Evolutionary conservation across 2,113 vertebrate species (phyloP).

Genomic region (Neodontobutis hainanensis): DNA sequence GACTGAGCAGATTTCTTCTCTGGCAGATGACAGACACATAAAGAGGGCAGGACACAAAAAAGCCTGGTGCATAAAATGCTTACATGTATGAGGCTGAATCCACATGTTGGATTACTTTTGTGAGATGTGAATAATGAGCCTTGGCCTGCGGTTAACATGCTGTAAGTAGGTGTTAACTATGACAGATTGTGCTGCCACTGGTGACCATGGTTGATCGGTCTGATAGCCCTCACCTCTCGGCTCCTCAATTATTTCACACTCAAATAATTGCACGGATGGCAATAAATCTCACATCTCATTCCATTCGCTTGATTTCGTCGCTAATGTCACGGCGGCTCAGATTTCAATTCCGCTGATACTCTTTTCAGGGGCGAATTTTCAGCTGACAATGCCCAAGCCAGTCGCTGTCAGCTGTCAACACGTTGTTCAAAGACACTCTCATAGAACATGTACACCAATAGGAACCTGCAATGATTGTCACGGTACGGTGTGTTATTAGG

Average conservation of each 20-base stretch:
- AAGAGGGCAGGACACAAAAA: slow-evolving; percentile 6
- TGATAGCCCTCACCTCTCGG: slow-evolving; percentile 44
- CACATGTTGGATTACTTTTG: slow-evolving; percentile 28
- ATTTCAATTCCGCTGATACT: slow-evolving; percentile 39
- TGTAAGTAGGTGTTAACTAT: slow-evolving; percentile 66
- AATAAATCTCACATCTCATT: slow-evolving; percentile 61
- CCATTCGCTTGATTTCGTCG: slow-evolving; percentile 46
- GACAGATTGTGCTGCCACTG: slow-evolving; percentile 65
- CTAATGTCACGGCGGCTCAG: slow-evolving; percentile 34
- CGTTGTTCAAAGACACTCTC: not conserved
- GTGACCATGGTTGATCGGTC: slow-evolving; percentile 61
- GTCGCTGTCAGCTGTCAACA: slow-evolving; percentile 18
- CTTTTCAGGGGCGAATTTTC: slow-evolving; percentile 15
- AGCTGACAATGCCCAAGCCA: slow-evolving; percentile 29
- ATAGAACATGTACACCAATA: slow-evolving; percentile 6
- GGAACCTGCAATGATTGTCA: not conserved
- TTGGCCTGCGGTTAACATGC: slow-evolving; percentile 44
- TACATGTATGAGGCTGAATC: not conserved
- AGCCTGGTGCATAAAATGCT: not conserved
- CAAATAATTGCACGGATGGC: slow-evolving; percentile 45
- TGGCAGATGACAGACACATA: slow-evolving; percentile 18
- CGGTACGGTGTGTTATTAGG: not conserved
- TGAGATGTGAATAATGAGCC: slow-evolving; percentile 58
- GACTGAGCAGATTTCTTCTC: slow-evolving; percentile 8
- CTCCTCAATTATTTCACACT: slow-evolving; percentile 49